Conservation (phyloP, 1,140 invertebrate species). For the Bombus breviceps region DNA sequence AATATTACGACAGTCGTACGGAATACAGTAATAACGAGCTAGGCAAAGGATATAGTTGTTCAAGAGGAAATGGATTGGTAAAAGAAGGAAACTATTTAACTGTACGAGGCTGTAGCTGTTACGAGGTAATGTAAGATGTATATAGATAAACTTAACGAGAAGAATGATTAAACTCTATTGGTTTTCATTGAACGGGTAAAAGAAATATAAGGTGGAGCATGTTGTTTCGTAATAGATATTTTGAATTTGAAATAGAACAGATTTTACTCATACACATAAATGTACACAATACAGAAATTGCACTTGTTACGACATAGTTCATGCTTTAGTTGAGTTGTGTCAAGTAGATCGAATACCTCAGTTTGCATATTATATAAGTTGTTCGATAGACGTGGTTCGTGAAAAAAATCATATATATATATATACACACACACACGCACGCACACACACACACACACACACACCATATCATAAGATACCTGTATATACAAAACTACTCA, state of each 20-base stretch:
- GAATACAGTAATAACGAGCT: constrained; percentile 21
- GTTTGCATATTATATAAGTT: constrained; percentile 61
- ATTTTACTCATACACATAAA: constrained; percentile 44
- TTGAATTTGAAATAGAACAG: constrained; percentile 23
- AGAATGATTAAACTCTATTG: constrained; percentile 15
- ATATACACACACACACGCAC: not conserved
- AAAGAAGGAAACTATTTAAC: constrained; percentile 39
- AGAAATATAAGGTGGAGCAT: not conserved
- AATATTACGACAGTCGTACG: constrained; percentile 8
- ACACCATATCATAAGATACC: constrained; percentile 76
- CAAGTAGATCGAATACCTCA: constrained; percentile 62
- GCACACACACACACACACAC: constrained; percentile 31
- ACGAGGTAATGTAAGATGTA: constrained; percentile 58
- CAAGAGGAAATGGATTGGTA: constrained; percentile 19
- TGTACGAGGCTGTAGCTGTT: constrained; percentile 49
- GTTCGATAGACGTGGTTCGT: constrained; percentile 57
- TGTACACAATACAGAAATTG: constrained; percentile 53
- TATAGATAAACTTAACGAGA: constrained; percentile 56
- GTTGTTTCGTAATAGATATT: constrained; percentile 42
- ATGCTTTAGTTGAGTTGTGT: constrained; percentile 69
- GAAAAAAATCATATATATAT: constrained; percentile 14
- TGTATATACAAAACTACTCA: constrained; percentile 71
- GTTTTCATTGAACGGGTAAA: constrained; percentile 13
- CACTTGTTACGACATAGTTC: constrained; percentile 75
- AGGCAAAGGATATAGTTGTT: constrained; percentile 34